Evolutionary conservation across 2,888 invertebrate genomes (phyloP).

Genomic region (Atrina japonica): DNA sequence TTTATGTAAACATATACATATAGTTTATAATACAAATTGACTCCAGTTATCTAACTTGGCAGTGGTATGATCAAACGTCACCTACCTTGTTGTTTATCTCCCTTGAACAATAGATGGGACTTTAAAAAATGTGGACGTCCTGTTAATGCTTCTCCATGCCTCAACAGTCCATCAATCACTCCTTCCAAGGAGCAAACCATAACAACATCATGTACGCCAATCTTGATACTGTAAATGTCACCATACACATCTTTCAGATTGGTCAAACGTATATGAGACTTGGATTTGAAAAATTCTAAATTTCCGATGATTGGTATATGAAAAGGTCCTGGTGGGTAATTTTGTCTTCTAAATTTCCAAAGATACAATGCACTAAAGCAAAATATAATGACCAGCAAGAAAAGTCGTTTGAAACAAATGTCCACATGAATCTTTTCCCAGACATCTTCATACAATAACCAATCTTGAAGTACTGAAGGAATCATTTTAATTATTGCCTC

Average conservation of each 20-base stretch:
- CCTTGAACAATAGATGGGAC: slow-evolving; percentile 54
- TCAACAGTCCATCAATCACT: slow-evolving; percentile 62
- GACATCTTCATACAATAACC: too few relatives aligned
- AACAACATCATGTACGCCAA: slow-evolving; percentile 59
- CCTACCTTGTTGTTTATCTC: slow-evolving; percentile 57
- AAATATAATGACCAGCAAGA: slow-evolving; percentile 37
- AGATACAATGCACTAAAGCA: slow-evolving; percentile 53
- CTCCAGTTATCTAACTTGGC: too few relatives aligned
- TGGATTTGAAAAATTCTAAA: slow-evolving; percentile 47
- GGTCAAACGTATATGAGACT: slow-evolving; percentile 61
- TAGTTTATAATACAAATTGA: background rate
- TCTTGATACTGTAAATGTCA: slow-evolving; percentile 61
- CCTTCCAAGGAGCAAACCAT: slow-evolving; percentile 64
- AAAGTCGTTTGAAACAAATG: background rate
- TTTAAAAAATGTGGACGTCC: slow-evolving; percentile 59
- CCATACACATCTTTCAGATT: slow-evolving; percentile 65
- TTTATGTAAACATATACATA: background rate
- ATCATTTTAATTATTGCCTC: too few relatives aligned
- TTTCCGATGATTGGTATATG: slow-evolving; percentile 62
- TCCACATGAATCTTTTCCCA: too few relatives aligned
- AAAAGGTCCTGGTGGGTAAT: slow-evolving; percentile 62
- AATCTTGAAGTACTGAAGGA: too few relatives aligned
- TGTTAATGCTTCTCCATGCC: slow-evolving; percentile 49
- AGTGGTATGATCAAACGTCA: background rate
- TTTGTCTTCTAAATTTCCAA: slow-evolving; percentile 40